phyloP scores from a whole-genome alignment of 2,113 vertebrate genomes.

The Xiphorhynchus elegans region DNA sequence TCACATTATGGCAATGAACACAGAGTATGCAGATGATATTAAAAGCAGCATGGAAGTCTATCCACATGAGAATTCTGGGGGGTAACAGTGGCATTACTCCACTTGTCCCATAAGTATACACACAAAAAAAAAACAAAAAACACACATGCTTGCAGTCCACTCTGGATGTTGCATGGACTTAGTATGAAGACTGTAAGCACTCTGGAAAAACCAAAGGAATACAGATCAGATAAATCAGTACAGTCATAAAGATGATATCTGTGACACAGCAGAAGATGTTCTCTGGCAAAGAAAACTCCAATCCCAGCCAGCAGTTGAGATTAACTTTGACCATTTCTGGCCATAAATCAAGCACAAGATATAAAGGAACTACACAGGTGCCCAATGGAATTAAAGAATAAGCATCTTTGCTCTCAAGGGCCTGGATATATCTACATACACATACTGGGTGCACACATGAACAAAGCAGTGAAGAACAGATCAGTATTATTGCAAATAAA shows the following conservation, averaged over 20 bases:
- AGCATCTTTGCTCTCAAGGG: not conserved
- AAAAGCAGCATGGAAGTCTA: not conserved
- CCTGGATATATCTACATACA: not conserved
- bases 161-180: not conserved
- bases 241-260: constrained; percentile 37
- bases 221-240: not conserved
- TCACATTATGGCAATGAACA: not conserved
- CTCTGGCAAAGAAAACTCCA: constrained; percentile 37
- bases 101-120: not conserved
- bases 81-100: not conserved
- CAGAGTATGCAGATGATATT: not conserved
- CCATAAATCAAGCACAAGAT: constrained; percentile 32
- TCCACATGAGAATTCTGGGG: not conserved
- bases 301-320: constrained; percentile 17
- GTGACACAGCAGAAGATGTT: constrained; percentile 39
- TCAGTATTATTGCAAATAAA: not conserved
- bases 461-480: not conserved
- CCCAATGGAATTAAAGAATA: not conserved
- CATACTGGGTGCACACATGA: not conserved
- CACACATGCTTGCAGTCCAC: not conserved
- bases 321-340: constrained; percentile 36
- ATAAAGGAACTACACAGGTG: not conserved
- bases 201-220: not conserved
- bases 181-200: not conserved
- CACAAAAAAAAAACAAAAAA: not conserved